These are phyloP conservation scores for Pasiphila rectangulata DNA, from an alignment of 2,888 invertebrate genomes.

Conservation along the genomic window DNA sequence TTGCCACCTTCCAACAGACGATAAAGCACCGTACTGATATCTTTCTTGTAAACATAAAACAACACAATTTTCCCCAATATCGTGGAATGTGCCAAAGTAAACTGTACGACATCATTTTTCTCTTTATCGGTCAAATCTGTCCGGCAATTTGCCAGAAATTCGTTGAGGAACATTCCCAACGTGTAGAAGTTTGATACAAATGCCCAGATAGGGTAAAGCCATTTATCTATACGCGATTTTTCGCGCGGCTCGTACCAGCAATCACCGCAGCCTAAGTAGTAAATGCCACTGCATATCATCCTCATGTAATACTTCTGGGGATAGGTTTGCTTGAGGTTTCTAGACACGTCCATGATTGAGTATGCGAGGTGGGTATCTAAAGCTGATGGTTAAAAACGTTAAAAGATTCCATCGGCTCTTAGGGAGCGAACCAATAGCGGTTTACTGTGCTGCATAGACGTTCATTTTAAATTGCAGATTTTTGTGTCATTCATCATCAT, in stretches of 20 bases:
- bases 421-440: neutral
- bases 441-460: no score
- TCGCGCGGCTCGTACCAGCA: slow-evolving; percentile 47
- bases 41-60: slow-evolving; percentile 40
- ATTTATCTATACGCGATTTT: slow-evolving; percentile 14
- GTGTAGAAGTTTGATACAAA: slow-evolving; percentile 42
- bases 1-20: slow-evolving; percentile 48
- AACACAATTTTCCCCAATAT: slow-evolving; percentile 45
- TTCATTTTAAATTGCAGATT: no score
- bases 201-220: slow-evolving; percentile 43
- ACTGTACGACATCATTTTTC: slow-evolving; percentile 46
- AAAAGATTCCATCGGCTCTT: neutral
- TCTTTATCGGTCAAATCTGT: slow-evolving; percentile 47
- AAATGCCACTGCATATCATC: slow-evolving; percentile 42
- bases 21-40: slow-evolving; percentile 41
- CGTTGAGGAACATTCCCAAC: slow-evolving; percentile 39
- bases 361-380: neutral
- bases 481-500: no score
- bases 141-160: slow-evolving; percentile 41
- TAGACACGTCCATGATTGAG: slow-evolving; percentile 17
- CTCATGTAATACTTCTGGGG: slow-evolving; percentile 50
- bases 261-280: slow-evolving; percentile 46
- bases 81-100: slow-evolving; percentile 45
- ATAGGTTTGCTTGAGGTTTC: slow-evolving; percentile 25
- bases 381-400: slow-evolving; percentile 2